Base-by-base conservation (phyloP, 1,140 invertebrate species). In the Oscheius sp. region DNA sequence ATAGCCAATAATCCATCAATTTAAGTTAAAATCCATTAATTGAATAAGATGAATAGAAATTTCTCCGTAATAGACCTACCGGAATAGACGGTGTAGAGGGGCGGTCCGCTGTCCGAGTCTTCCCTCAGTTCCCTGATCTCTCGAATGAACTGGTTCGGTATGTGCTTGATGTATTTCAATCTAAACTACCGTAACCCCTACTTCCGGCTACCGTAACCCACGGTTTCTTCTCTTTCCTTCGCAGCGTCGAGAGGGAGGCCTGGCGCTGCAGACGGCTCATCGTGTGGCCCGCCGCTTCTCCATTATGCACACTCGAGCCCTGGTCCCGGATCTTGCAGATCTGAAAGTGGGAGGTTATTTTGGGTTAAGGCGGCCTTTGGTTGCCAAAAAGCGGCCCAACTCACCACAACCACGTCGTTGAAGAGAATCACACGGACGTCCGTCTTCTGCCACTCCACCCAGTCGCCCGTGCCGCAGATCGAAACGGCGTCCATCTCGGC, bases 351-450 rank as follows among this genome's bases (percentile, higher is more conserved):
- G 49, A 23, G 29, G n/a, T 23, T 2, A 23, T 63, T n/a, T n/a
- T n/a, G n/a, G n/a, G n/a, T n/a, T n/a, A n/a, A 7, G 29, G 13
- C n/a, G n/a, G 7, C 20, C 20, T 52, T 3, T 52, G 1, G 31
- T 18, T 15, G 34, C 15, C 20, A 3, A 15, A 2, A 2, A 20
- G n/a, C 38, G n/a, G 7, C 7, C 7, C 18, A 31, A 64, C 38
- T 29, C 38, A 77, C 76, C 42, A 72, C 62, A 18, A 77, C n/a
- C 18, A 77, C 64, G 32, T 77, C 76, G 34, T 77, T 59, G 34
- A 77, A 77, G 1, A 64, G 26, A 7, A 76, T 42, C 2, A 77
- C 20, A 36, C 65, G 67, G 29, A 77, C 52, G 32, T 59, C 59
- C 4, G 26, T 28, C 38, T 68, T 55, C 55, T 58, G 42, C 35